These are phyloP conservation scores for Aphelinus certus DNA, from an alignment of 1,140 invertebrate genomes.

Conservation along the genomic window DNA sequence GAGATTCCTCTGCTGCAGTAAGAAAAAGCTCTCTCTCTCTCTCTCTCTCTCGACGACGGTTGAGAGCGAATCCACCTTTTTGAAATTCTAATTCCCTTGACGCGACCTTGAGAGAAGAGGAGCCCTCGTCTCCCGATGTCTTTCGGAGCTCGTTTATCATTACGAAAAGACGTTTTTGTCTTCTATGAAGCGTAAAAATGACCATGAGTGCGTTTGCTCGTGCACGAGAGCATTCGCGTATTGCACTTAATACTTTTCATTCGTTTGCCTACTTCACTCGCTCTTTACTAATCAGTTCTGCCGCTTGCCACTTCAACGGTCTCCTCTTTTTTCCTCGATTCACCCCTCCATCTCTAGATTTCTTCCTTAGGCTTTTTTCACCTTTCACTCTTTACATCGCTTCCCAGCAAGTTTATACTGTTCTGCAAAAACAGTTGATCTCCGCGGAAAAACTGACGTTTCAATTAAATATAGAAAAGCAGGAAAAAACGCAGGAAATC, in stretches of 20 bases:
- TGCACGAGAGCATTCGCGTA: not conserved
- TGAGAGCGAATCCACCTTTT: not conserved
- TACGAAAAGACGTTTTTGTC: conserved; percentile 22
- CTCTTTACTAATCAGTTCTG: conserved; percentile 8
- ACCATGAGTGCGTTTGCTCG: not conserved
- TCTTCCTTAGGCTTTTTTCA: not conserved
- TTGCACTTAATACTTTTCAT: not conserved
- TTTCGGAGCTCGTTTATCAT: conserved; percentile 14
- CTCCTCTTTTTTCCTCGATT: not conserved
- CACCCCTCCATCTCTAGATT: not conserved
- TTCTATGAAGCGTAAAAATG: conserved; percentile 27
- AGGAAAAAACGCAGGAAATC: not conserved
- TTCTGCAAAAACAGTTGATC: not conserved
- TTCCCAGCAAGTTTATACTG: not conserved
- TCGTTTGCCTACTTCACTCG: conserved; percentile 15
- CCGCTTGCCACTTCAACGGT: not conserved
- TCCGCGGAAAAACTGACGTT: not conserved
- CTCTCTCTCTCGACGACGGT: conserved; percentile 14
- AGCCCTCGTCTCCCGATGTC: not conserved
- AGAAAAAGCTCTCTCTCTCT: not conserved
- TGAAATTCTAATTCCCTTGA: conserved; percentile 19
- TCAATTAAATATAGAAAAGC: not conserved
- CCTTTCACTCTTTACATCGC: not conserved
- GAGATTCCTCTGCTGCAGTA: no score
- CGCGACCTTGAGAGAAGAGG: conserved; percentile 13